Conservation (phyloP, 2,888 invertebrate genomes). For the Lordiphosa andalusiaca region DNA sequence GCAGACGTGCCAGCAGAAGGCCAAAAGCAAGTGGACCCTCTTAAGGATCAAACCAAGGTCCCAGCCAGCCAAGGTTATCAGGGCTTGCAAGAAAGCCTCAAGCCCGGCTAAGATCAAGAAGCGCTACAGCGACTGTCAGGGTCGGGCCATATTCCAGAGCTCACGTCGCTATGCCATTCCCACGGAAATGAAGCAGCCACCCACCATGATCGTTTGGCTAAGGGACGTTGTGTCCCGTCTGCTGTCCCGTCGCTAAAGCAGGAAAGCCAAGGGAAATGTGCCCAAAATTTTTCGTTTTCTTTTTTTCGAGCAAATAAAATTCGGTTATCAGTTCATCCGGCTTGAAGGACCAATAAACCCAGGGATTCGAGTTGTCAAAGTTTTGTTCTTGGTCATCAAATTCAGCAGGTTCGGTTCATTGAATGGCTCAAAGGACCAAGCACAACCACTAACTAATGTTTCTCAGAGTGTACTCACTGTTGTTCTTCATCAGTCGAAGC, state of each 20-base stretch:
- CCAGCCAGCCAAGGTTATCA: not conserved
- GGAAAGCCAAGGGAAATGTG: not conserved
- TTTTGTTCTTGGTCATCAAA: too few species aligned
- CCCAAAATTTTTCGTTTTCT: too few species aligned
- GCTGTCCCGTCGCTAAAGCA: not conserved
- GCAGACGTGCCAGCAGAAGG: not conserved
- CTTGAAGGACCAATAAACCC: too few species aligned
- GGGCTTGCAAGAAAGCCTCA: not conserved
- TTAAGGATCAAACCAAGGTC: not conserved
- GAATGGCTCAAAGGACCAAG: too few species aligned
- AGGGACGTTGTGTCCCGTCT: slow-evolving; percentile 27
- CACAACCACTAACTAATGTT: too few species aligned
- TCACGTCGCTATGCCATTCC: slow-evolving; percentile 61
- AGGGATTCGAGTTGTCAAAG: too few species aligned
- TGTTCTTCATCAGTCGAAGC: slow-evolving; percentile 83
- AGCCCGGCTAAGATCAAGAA: not conserved
- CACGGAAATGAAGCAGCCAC: slow-evolving; percentile 74
- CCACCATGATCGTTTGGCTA: slow-evolving; percentile 60
- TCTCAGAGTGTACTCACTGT: slow-evolving; percentile 78
- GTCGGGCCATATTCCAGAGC: slow-evolving; percentile 59
- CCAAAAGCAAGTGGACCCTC: not conserved
- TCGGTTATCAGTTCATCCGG: too few species aligned
- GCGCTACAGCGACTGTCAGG: slow-evolving; percentile 48
- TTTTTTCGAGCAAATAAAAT: too few species aligned
- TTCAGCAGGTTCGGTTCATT: too few species aligned